phyloP scores from a whole-genome alignment of 2,797 vertebrate genomes.

The Acrossocheilus wenchowensis region DNA sequence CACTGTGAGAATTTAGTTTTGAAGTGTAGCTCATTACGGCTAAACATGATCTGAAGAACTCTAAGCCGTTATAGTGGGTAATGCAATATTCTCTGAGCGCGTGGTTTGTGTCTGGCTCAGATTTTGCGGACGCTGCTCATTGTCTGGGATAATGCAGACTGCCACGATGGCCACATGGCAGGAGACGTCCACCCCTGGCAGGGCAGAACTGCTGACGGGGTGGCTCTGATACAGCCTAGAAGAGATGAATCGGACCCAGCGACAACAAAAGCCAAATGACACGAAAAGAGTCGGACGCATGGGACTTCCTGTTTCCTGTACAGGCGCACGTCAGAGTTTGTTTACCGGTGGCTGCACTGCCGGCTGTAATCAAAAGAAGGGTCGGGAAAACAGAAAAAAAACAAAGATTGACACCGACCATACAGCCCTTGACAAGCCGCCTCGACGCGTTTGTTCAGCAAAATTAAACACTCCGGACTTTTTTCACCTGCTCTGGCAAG shows the following conservation, averaged over 20 bases:
- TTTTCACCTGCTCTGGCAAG: conserved; percentile 82
- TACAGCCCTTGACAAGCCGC: conserved; percentile 68
- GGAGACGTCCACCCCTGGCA: conserved; percentile 5
- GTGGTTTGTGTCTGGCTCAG: conserved; percentile 38
- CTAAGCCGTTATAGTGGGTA: not conserved
- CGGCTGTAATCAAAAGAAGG: conserved; percentile 67
- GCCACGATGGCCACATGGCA: conserved; percentile 3
- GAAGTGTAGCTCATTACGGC: conserved; percentile 26
- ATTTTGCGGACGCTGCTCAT: conserved; percentile 44
- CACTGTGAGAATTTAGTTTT: conserved; percentile 7
- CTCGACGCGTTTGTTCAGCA: conserved; percentile 73
- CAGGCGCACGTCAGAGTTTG: conserved; percentile 41
- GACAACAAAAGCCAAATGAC: conserved; percentile 40
- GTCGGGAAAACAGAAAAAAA: conserved; percentile 50
- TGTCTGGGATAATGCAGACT: conserved; percentile 28
- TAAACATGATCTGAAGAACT: conserved; percentile 34
- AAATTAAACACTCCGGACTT: conserved; percentile 79
- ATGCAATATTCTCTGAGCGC: conserved; percentile 21
- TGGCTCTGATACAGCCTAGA: conserved; percentile 33
- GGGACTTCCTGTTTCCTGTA: conserved; percentile 60
- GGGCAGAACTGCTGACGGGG: conserved; percentile 11
- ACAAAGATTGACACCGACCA: conserved; percentile 70
- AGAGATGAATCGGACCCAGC: conserved; percentile 14
- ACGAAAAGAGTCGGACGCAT: conserved; percentile 45
- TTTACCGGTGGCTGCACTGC: conserved; percentile 54